Evolutionary conservation across 2,797 vertebrate species (phyloP), one percentile per base, ranked within the genome.

Genomic region (Smutsia gigantea): DNA sequence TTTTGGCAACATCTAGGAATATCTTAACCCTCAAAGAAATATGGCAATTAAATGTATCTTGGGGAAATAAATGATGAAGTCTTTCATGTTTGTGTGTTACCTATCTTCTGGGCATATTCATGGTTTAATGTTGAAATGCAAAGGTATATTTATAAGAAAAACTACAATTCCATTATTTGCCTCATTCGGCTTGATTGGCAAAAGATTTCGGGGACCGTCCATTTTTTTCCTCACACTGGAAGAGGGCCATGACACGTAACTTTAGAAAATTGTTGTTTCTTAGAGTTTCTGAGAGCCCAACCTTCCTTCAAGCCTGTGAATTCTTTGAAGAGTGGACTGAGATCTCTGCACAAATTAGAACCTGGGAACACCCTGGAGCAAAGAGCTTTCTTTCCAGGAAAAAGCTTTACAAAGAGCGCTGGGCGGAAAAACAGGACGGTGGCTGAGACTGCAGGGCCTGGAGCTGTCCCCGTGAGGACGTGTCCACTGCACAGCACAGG

Each of bases 401-500:
- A 77, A 5, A 53, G 10, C 6, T 12, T n/a, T 75, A 51, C 29
- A 75, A 11, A 14, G 49, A n/a, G 74, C 11, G 18, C 49, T 19
- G n/a, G 74, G 49, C 74, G n/a, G 31, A 11, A n/a, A 11, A 74
- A 74, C 3, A 3, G 46, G 21, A 25, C 10, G 57, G 25, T 10
- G 8, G 57, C 57, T 25, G 57, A 25, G 57, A 25, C 55, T 27
- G 23, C 57, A 8, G 46, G 5, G 57, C 57, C 57, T 25, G 57
- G 8, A 25, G 57, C 23, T 59, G 57, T 8, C 46, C 9, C 23
- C 8, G 6, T 75, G 10, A 0, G 18, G 49, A 53, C 10, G 21
- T 2, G 5, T 14, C 72, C 13, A 34, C 23, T 9, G 2, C 68
- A 25, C 12, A 0, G 3, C 49, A 3, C 3, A 1, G 31, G 17